Base-by-base conservation (phyloP, 1,140 invertebrate species). In the Laupala kohalensis region DNA sequence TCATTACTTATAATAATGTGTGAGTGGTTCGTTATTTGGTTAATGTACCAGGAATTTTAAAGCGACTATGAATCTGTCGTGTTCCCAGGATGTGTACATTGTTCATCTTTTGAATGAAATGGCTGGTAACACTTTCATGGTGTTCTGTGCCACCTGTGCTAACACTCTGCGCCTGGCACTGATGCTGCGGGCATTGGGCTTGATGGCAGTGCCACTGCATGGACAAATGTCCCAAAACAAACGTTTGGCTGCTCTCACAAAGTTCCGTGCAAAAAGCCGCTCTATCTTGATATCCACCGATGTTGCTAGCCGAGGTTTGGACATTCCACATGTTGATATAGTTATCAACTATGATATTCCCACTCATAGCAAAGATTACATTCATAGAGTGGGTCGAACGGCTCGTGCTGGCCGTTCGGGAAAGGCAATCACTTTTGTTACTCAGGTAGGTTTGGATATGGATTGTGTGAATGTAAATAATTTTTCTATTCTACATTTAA, bases 341-440 rank as follows among this genome's bases (percentile, higher is more conserved):
- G 96, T 99, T 0, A 88, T 99, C 15, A 99, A 99, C 83, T 93
- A 95, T 81, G 97, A 99, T 80, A 96, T 99, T 78, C 97, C 96
- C 5, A 93, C 92, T 27, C 93, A 96, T 78, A 93, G 92, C 76
- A 97, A 98, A 80, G 95, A 97, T 83, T 98, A 98, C 80, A 95
- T 98, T 75, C 96, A 98, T 80, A 37, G 72, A 66, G 72, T 73
- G 66, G 97, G 97, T 3, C 83, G 97, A 78, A 99, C 97, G 19
- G 97, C 97, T 0, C 85, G 97, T 77, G 97, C 97, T 62, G 97
- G 96, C 0, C 83, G 92, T 26, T 89, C 92, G 1, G 92, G 92
- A 5, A 89, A 90, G 82, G 85, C 95, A 5, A 87, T 94, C 72
- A 94, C 92, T 6, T 92, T 94, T 79, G 92, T 94, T 4, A 91